Conservation (phyloP, 2,797 vertebrate species). For the Vultur gryphus region DNA sequence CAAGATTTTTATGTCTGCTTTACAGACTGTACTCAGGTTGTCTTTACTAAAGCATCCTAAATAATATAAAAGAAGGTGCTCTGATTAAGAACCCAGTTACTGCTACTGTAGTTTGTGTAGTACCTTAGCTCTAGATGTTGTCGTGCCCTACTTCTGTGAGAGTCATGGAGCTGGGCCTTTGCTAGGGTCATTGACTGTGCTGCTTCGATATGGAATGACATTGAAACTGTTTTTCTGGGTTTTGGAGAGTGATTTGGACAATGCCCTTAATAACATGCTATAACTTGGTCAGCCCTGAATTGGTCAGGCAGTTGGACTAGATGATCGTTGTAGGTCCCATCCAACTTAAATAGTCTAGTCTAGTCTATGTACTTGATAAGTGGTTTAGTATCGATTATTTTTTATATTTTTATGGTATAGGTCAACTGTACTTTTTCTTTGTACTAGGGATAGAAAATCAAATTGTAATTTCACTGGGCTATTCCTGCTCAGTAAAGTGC, state of each 20-base stretch:
- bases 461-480: background rate
- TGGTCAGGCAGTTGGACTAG: background rate
- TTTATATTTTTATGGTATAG: background rate
- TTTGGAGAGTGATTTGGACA: background rate
- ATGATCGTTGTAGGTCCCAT: background rate
- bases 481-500: background rate
- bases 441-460: background rate
- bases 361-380: background rate
- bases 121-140: background rate
- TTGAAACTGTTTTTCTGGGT: background rate
- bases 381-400: background rate
- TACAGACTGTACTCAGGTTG: background rate
- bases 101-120: background rate
- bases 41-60: background rate
- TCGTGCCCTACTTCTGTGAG: background rate
- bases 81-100: background rate
- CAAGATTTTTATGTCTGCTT: background rate
- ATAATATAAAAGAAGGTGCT: background rate
- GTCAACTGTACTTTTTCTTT: background rate
- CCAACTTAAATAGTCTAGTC: background rate
- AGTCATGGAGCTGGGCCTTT: background rate
- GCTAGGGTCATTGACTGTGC: background rate
- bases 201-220: fast-evolving
- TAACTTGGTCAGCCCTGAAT: background rate
- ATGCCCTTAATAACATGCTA: background rate